A percentile compares a stretch with the other conserved stretches of the same genome.
phyloP scores from a whole-genome alignment of 2,888 invertebrate species.

The Drosophila affinis region DNA sequence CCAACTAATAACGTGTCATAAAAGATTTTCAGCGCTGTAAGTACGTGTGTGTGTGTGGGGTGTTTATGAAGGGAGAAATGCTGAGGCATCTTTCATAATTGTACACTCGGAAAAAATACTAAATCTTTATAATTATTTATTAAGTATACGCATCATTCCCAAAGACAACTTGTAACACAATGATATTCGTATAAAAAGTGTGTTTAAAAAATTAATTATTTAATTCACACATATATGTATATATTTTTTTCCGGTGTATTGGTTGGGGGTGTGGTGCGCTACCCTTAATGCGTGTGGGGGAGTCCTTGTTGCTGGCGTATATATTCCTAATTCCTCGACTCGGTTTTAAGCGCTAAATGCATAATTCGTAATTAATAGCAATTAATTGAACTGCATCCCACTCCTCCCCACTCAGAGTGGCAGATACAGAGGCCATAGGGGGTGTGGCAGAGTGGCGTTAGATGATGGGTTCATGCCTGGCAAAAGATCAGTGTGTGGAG shows the following conservation, averaged over 20 bases:
- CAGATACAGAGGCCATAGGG: neutral
- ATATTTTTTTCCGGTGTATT: neutral
- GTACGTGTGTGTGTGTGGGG: neutral
- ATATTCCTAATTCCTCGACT: constrained; percentile 26
- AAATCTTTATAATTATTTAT: neutral
- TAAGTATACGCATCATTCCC: neutral
- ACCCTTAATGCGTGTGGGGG: neutral
- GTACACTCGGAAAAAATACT: neutral
- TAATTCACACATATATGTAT: too few species aligned
- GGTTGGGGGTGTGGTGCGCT: neutral
- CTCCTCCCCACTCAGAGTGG: neutral
- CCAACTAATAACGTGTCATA: constrained; percentile 39
- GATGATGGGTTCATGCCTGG: too few species aligned
- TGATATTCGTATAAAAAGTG: too few species aligned
- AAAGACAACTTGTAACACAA: neutral
- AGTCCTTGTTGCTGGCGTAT: constrained; percentile 10
- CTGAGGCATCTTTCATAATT: constrained; percentile 6
- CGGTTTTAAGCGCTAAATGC: constrained; percentile 31
- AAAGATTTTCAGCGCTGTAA: constrained; percentile 47
- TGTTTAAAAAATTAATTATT: neutral
- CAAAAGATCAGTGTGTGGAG: neutral
- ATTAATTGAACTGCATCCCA: constrained; percentile 37
- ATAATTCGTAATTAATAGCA: constrained; percentile 46
- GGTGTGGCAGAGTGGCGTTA: too few species aligned
- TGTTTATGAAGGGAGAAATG: constrained; percentile 17